Base-by-base conservation (phyloP, 2,888 invertebrate species). In the Petrophora chlorosata region DNA sequence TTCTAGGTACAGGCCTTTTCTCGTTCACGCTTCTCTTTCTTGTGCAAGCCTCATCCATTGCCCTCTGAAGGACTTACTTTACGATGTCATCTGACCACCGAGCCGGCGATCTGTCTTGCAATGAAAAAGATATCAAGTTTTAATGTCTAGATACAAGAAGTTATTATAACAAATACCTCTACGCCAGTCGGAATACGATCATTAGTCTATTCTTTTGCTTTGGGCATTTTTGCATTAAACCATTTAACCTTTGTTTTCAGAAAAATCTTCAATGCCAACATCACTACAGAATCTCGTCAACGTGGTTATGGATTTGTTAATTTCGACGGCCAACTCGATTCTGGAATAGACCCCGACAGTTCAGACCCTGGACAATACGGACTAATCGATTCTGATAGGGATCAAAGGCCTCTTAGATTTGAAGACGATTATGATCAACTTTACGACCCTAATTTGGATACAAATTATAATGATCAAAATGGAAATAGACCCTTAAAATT, bases 261-360 rank as follows among this genome's bases (percentile, higher is more conserved):
- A 10, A 62, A 62, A 56, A 70, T 73, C 3, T 65, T 68, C 46
- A 54, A 59, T 5, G 8, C 56, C 0, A 67, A 69, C 7, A 3
- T 13, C 0, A 52, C 56, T 29, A 23, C 25, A 36, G 36, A 53
- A n/a, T 44, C 55, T 7, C 55, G 51, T 3, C 59, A 69, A 43
- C 44, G 58, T 4, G 62, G 53, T 0, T 56, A 65, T 30, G 60
- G 62, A 8, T 25, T 64, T 0, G 43, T 70, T 5, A 59, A 56
- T 22, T 66, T 61, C 28, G 60, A 64, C 16, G 56, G 54, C 5
- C 53, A 63, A 14, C 3, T 25, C 26, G 48, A 53, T 3, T 3
- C 46, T 22, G 29, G 28, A 14, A 8, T 23, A 7, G 28, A 47
- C 3, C 15, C 34, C 3, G 29, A 32, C 10, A 22, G 7, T 12